Base-by-base conservation (phyloP, 2,113 vertebrate genomes). In the Gymnarchus niloticus region DNA sequence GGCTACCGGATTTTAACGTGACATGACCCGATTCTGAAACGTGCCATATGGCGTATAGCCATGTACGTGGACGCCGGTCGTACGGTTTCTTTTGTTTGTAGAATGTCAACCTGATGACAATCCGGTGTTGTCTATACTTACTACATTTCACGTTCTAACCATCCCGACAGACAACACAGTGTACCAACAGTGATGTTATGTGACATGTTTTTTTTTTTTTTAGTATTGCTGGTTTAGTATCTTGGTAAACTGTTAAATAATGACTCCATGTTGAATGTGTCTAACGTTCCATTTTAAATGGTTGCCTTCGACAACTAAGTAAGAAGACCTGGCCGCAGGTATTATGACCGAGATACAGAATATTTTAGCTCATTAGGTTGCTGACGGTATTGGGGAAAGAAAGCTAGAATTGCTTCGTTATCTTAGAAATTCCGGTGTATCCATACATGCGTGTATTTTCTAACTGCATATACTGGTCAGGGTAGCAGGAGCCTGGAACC, bases 11-110 rank as follows among this genome's bases (percentile, higher is more conserved):
- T 12, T 41, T 56, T 2, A 7, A 81, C 69, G 87, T 61, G 57
- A 87, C 14, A 87, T 89, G 89, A 87, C 85, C 89, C 88, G 90
- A 85, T 78, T n/a, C 51, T 44, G 25, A 46, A 59, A 46, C 21
- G 49, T 33, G 52, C 23, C 14, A 49, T 10, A 48, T 49, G 2
- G 44, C 1, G 44, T 48, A 25, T 8, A 12, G 2, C 52, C 52
- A 12, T 56, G 52, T 56, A 12, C 52, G 52, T 56, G 52, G 52
- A 8, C 6, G 52, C 6, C 52, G 83, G 83, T 92, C 90, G 87
- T 52, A 86, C 33, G 65, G 33, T 73, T 73, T 41, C 28, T 73
- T 6, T 17, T 73, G 65, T 37, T 73, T 19, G 5, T 73, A 14
- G 6, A 73, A 41, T 17, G 33, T n/a, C n/a, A n/a, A n/a, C n/a